phyloP scores from a whole-genome alignment of 2,888 invertebrate species.

The Cyrtodaria siliqua region DNA sequence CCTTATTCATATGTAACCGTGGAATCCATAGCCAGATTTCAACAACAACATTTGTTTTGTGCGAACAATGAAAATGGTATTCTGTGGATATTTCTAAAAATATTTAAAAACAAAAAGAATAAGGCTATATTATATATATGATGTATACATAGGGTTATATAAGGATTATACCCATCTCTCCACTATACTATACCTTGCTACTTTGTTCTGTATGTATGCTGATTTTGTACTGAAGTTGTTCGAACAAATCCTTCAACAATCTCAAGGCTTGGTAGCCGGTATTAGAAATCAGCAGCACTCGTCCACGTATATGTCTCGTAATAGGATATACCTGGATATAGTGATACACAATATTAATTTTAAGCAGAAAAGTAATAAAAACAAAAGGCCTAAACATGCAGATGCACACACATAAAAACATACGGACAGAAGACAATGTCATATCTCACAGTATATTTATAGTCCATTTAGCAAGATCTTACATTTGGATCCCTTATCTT shows the following conservation, averaged over 20 bases:
- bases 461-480: slow-evolving; percentile 6
- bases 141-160: too few species aligned
- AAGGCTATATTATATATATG: too few species aligned
- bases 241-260: slow-evolving; percentile 41
- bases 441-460: not conserved
- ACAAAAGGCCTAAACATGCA: not conserved
- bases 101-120: too few species aligned
- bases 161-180: too few species aligned
- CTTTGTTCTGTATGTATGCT: slow-evolving; percentile 39
- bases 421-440: not conserved
- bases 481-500: slow-evolving; percentile 27
- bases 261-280: slow-evolving; percentile 48
- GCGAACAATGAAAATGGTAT: too few species aligned
- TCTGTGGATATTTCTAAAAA: too few species aligned
- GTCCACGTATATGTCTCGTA: slow-evolving; percentile 36
- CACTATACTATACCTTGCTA: slow-evolving; percentile 14
- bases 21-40: too few species aligned
- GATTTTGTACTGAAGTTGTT: slow-evolving; percentile 44
- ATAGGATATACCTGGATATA: slow-evolving; percentile 41
- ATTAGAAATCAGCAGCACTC: slow-evolving; percentile 44
- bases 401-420: not conserved
- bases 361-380: too few species aligned
- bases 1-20: too few species aligned
- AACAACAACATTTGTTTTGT: too few species aligned
- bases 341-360: too few species aligned